Percentiles rank a stretch among this genome's conserved stretches.
Evolutionary conservation across 2,888 invertebrate genomes (phyloP).

Genomic region (Ophion ventricosus): DNA sequence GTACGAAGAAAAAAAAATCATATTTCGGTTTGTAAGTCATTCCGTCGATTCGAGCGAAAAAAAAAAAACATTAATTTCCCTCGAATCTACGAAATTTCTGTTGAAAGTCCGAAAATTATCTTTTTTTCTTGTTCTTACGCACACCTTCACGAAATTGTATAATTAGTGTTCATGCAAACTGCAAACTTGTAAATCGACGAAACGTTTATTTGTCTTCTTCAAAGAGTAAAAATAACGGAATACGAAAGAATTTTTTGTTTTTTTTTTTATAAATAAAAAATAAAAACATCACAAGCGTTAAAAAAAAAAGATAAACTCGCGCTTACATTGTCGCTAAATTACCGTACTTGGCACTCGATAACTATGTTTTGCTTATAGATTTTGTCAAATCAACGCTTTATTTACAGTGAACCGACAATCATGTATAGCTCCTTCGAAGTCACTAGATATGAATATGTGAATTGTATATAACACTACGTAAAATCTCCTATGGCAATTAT

Average conservation of each 20-base stretch:
- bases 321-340: slow-evolving; percentile 58
- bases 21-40: slow-evolving; percentile 5
- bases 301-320: slow-evolving; percentile 40
- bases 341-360: slow-evolving; percentile 61
- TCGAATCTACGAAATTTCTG: slow-evolving; percentile 16
- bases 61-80: neutral
- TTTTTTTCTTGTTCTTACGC: slow-evolving; percentile 30
- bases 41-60: slow-evolving; percentile 4
- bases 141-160: slow-evolving; percentile 58
- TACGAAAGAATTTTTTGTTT: neutral
- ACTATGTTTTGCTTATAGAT: slow-evolving; percentile 12
- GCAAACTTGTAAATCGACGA: slow-evolving; percentile 62
- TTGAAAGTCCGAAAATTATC: slow-evolving; percentile 6
- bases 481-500: slow-evolving; percentile 44
- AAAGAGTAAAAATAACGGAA: slow-evolving; percentile 25
- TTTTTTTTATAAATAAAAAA: neutral
- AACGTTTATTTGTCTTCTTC: slow-evolving; percentile 28
- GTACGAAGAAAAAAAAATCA: slow-evolving; percentile 19
- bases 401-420: slow-evolving; percentile 78
- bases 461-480: slow-evolving; percentile 27
- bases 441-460: neutral
- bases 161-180: slow-evolving; percentile 68
- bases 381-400: slow-evolving; percentile 27
- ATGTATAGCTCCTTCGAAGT: slow-evolving; percentile 70
- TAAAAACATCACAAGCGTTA: slow-evolving; percentile 57